Evolutionary conservation across 2,797 vertebrate genomes (phyloP), one percentile per base, ranked within the genome.

Genomic region (Leontopithecus rosalia): DNA sequence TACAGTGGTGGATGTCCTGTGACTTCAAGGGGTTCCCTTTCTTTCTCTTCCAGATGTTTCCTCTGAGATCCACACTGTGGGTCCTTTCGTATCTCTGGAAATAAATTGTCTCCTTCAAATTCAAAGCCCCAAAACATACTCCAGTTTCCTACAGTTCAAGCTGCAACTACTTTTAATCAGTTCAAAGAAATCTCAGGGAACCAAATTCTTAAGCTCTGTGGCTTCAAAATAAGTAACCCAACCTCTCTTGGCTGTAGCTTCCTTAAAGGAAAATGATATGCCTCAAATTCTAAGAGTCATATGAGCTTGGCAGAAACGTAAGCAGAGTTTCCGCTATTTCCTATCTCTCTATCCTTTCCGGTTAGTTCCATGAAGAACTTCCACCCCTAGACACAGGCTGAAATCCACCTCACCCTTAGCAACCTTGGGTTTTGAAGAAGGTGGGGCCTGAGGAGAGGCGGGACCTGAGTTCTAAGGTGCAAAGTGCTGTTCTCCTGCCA

Each of bases 171-270:
- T 79, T 96, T 77, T 39, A 86, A 94, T 91, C n/a, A 85, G 17
- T 57, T 93, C 52, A 91, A 97, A 96, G 75, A 96, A 95, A 91
- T 39, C 58, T 96, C 75, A 46, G 58, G 33, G 75, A 93, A 64
- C 19, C 24, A 72, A 28, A 39, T 72, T 15, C 5, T n/a, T 48
- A 12, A 91, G 30, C 90, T 95, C 81, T 30, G 10, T 73, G 77
- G 81, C 72, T 76, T 92, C 75, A 92, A 48, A 90, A 79, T 72
- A 75, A 86, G 19, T 50, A 33, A 81, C 41, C 70, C 76, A 82
- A 67, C 94, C 80, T 85, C 94, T 91, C 61, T 75, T 81, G 50
- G 28, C 73, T 85, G 61, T 46, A 94, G 87, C 39, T 94, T 97
- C 80, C 84, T 91, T 88, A 84, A 46, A 95, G 88, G 55, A 95